Base-by-base conservation (phyloP, 2,113 vertebrate genomes). In the Herpetotheres cachinnans region DNA sequence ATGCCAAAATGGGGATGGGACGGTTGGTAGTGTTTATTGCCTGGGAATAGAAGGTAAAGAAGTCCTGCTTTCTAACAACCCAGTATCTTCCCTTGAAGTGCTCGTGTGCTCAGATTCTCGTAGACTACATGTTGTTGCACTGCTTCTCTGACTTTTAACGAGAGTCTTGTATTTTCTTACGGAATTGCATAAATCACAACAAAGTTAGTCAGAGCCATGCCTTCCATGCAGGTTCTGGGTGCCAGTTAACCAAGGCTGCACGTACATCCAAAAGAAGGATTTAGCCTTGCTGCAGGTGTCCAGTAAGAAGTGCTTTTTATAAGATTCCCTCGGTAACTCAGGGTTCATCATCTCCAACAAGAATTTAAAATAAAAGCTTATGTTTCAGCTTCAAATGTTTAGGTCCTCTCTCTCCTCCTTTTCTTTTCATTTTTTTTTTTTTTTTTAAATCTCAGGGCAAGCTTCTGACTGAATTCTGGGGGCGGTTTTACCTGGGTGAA, bases 401-500 rank as follows among this genome's bases (percentile, higher is more conserved):
- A 86, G 18, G 14, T 55, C n/a, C 3, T 46, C 21, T 54, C 7
- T 52, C 9, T n/a, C 44, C 1, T 8, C 12, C 0, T 49, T 65
- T 56, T 13, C 17, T 56, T 52, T 71, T 30, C 12, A 12, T 21
- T 54, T 59, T 34, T 52, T 11, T 20, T 21, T 8, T 15, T 42
- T 62, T 13, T 40, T 36, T 55, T 16, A 5, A 67, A 69, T 61
- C 17, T 52, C 25, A 54, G 38, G 73, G 52, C 21, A 82, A 65
- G 13, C 26, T 84, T 61, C 52, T 42, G 2, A 34, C 74, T 71
- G 58, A 56, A 15, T 83, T 34, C 42, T 24, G 20, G 5, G 63
- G 5, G 3, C 11, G 30, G 25, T 94, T 94, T 87, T 77, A 91
- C 78, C 84, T 96, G 52, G 5, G 8, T 84, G 21, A 72, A 96